These are phyloP conservation scores for Microcebus ravelobensis DNA, from an alignment of 2,113 vertebrate species.

Conservation along the genomic window DNA sequence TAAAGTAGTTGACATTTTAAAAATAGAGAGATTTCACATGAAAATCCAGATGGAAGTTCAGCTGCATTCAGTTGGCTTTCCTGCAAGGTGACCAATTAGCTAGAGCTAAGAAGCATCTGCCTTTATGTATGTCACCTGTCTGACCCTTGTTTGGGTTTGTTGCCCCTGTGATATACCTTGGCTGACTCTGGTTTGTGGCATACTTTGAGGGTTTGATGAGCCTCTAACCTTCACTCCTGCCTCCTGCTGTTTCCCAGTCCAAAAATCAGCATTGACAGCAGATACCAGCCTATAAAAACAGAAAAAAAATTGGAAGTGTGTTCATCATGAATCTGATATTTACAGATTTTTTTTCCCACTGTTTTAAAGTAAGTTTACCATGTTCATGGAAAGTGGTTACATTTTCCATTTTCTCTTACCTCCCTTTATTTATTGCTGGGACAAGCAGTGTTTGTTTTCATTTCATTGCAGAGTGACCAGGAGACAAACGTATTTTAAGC, in stretches of 20 bases:
- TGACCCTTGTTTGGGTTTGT: not conserved
- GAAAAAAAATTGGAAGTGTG: not conserved
- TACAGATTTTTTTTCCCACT: not conserved
- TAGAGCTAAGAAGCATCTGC: not conserved
- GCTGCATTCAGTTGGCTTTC: not conserved
- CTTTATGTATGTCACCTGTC: not conserved
- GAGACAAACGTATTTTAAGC: slow-evolving; percentile 20
- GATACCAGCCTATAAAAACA: not conserved
- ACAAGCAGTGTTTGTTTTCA: not conserved
- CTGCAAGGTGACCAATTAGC: not conserved
- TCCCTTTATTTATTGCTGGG: not conserved
- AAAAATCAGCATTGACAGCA: not conserved
- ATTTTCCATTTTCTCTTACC: not conserved
- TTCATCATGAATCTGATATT: not conserved
- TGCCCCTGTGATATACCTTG: not conserved
- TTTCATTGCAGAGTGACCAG: not conserved
- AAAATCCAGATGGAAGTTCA: not conserved
- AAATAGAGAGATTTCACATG: not conserved
- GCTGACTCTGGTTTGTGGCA: not conserved
- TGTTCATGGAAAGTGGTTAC: not conserved
- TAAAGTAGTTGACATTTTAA: not conserved
- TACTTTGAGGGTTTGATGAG: not conserved
- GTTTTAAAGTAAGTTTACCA: not conserved
- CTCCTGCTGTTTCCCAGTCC: not conserved
- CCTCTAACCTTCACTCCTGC: not conserved